Base-by-base conservation (phyloP, 2,888 invertebrate species). In the Panorpa germanica region DNA sequence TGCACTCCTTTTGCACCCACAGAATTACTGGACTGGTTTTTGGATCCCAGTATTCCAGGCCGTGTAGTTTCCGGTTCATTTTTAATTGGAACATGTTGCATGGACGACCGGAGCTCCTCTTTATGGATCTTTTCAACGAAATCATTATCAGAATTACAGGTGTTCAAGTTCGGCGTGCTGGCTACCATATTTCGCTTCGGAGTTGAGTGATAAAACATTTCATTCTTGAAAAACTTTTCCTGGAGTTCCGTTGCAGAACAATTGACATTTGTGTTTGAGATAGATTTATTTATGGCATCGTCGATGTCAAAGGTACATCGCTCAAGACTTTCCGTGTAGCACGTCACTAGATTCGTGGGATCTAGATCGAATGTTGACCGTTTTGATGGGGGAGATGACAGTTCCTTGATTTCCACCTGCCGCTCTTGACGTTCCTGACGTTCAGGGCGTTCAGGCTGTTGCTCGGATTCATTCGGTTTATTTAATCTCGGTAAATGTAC, bases 1-100 rank as follows among this genome's bases (percentile, higher is more conserved):
- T 76, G 77, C 16, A 81, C 80, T 28, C 75, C 76, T 43, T 64
- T 65, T 20, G 58, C 58, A 24, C 59, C 58, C 6, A 59, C 44
- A 22, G 60, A 59, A 30, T 57, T 52, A 9, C 58, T 59, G 27
- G 60, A 56, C 34, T 43, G 48, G n/a, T 57, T 55, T 14, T 55
- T 55, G 33, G 45, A 42, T 10, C 45, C 43, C 28, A 47, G 41
- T 19, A 54, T 49, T 36, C 32, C 35, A 35, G 18, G 34, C 29
- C 18, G 17, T 34, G 29, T 39, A 23, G 22, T 37, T 37, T 19
- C 36, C 37, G 49, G 47, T 37, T 62, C 48, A 32, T 53, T 55
- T 38, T 63, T 62, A 41, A 65, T 56, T n/a, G 68, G 65, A 19
- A 66, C 57, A 28, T 70, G 61, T 35, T 67, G 67, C 32, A 66